phyloP scores from a whole-genome alignment of 53 echinoderm and acorn worm species.

The Astropecten irregularis region DNA sequence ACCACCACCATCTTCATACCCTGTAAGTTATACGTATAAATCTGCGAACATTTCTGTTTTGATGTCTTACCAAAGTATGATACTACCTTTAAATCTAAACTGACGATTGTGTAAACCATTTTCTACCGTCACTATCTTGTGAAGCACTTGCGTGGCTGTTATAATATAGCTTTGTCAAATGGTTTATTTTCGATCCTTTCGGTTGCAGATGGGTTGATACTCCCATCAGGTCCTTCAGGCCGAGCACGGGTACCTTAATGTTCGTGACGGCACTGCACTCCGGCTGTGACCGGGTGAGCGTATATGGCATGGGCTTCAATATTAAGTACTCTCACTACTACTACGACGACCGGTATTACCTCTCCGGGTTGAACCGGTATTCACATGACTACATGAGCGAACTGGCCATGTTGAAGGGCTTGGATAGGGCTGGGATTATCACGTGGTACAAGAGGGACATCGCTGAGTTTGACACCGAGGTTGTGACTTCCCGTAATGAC shows the following conservation, averaged over 20 bases:
- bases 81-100: too few relatives aligned
- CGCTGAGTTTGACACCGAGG: not conserved
- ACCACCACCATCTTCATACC: too few relatives aligned
- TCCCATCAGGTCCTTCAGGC: conserved; percentile 77
- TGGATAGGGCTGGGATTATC: conserved; percentile 6
- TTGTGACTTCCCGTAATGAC: too few relatives aligned
- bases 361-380: conserved; percentile 39
- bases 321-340: conserved; percentile 77
- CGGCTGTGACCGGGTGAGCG: conserved; percentile 57
- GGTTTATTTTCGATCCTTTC: too few relatives aligned
- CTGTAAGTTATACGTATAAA: too few relatives aligned
- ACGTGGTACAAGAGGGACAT: conserved; percentile 26
- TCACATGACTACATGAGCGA: conserved; percentile 79
- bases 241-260: conserved; percentile 87
- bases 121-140: too few relatives aligned
- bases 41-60: too few relatives aligned
- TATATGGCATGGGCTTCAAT: conserved; percentile 93
- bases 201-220: conserved; percentile 83
- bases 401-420: conserved; percentile 60
- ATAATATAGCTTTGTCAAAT: too few relatives aligned
- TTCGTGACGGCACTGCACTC: conserved; percentile 19
- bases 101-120: too few relatives aligned
- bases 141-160: too few relatives aligned
- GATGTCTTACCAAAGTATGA: too few relatives aligned
- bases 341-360: conserved; percentile 65